These are phyloP conservation scores for Hippocampus guttulatus DNA, from an alignment of 2,113 vertebrate species.

Conservation along the genomic window DNA sequence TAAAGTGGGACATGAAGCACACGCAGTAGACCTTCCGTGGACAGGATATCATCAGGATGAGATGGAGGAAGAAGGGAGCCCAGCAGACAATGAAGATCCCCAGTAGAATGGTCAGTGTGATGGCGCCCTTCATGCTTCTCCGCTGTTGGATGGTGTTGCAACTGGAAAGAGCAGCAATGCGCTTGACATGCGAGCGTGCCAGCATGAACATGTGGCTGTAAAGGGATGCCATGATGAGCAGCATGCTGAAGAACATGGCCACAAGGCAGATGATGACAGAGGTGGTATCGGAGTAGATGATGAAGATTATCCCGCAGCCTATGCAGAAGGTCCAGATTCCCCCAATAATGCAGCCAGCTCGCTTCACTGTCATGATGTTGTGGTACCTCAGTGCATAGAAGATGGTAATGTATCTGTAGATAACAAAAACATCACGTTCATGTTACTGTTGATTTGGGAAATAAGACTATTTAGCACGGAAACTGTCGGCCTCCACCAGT, in stretches of 20 bases:
- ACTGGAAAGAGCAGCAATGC: conserved; percentile 82
- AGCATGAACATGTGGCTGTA: conserved; percentile 96
- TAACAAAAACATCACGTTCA: neutral
- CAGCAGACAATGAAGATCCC: conserved; percentile 93
- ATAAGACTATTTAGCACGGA: no score
- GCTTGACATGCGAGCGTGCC: conserved; percentile 85
- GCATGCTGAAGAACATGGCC: conserved; percentile 91
- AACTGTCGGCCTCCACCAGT: no score
- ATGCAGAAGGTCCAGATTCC: conserved; percentile 91
- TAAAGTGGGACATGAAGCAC: conserved; percentile 97
- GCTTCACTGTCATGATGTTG: conserved; percentile 87
- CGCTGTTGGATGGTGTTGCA: conserved; percentile 79
- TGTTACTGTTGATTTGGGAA: neutral
- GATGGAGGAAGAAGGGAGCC: conserved; percentile 94
- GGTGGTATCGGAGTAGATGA: conserved; percentile 87
- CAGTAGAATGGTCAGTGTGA: conserved; percentile 89
- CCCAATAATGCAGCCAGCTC: conserved; percentile 80
- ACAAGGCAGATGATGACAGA: conserved; percentile 89
- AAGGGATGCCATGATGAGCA: conserved; percentile 89
- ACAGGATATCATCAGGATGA: conserved; percentile 92
- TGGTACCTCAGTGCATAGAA: conserved; percentile 92
- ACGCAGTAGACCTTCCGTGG: conserved; percentile 90
- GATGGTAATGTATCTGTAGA: conserved; percentile 81
- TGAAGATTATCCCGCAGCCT: conserved; percentile 88
- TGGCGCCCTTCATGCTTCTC: conserved; percentile 86